These are phyloP conservation scores for Drosophila picticornis DNA, from an alignment of 2,888 invertebrate genomes.

Conservation along the genomic window DNA sequence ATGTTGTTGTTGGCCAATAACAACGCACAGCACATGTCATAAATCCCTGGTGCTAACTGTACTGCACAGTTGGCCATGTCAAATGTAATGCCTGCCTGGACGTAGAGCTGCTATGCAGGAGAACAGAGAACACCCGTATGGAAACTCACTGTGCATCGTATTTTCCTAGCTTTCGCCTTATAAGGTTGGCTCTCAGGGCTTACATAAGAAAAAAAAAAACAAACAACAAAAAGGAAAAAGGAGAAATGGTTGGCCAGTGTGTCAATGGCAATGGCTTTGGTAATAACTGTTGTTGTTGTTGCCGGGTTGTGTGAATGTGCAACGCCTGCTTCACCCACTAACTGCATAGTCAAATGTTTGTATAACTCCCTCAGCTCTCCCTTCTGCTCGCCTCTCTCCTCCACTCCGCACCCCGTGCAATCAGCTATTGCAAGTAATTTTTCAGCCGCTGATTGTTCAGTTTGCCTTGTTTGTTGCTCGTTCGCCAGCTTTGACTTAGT, in stretches of 20 bases:
- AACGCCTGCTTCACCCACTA: constrained; percentile 30
- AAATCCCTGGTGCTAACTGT: constrained; percentile 62
- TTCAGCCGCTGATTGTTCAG: constrained; percentile 63
- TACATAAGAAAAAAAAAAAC: constrained; percentile 19
- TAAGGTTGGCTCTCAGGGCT: constrained; percentile 57
- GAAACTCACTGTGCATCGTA: constrained; percentile 37
- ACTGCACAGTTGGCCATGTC: constrained; percentile 35
- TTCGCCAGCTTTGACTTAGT: constrained; percentile 70
- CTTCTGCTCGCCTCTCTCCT: not conserved
- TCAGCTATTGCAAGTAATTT: constrained; percentile 57
- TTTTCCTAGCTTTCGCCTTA: constrained; percentile 39
- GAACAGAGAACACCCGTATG: constrained; percentile 28
- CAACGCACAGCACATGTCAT: constrained; percentile 49
- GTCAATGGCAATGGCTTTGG: constrained; percentile 53
- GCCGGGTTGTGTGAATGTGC: constrained; percentile 28
- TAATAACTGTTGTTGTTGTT: constrained; percentile 10
- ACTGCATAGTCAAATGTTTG: constrained; percentile 24
- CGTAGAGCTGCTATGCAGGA: constrained; percentile 9
- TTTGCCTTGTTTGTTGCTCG: constrained; percentile 29
- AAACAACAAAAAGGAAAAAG: not conserved
- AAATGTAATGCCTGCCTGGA: constrained; percentile 21
- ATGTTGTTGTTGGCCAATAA: constrained; percentile 2
- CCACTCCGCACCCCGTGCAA: not conserved
- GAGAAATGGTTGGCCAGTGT: constrained; percentile 50
- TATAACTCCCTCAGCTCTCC: not conserved